Conservation (phyloP, 2,797 vertebrate species). For the Bucorvus abyssinicus region DNA sequence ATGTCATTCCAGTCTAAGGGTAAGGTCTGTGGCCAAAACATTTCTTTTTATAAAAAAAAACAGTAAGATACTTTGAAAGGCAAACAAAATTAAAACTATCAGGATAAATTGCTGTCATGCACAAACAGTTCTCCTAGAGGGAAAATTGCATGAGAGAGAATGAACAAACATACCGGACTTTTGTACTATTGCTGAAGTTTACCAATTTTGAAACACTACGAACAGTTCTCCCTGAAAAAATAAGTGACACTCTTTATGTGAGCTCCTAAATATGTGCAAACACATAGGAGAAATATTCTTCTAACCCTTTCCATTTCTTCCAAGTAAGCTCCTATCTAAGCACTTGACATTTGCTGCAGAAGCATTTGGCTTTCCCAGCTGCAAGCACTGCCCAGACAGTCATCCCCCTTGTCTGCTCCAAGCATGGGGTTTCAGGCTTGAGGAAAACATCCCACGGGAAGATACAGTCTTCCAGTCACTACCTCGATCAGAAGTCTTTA, state of each 20-base stretch:
- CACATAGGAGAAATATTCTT: not conserved
- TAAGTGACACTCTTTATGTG: fast-evolving
- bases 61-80: fast-evolving
- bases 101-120: not conserved
- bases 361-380: not conserved
- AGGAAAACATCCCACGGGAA: not conserved
- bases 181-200: not conserved
- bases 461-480: not conserved
- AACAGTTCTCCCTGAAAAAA: not conserved
- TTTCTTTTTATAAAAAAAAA: not conserved
- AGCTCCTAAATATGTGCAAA: not conserved
- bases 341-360: not conserved
- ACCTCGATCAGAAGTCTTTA: not conserved
- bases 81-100: not conserved
- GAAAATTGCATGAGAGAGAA: not conserved
- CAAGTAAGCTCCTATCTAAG: not conserved
- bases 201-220: not conserved
- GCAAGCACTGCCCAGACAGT: not conserved
- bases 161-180: not conserved
- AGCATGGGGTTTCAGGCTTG: fast-evolving
- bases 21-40: not conserved
- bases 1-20: not conserved
- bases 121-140: not conserved
- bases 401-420: not conserved
- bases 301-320: not conserved